phyloP scores from a whole-genome alignment of 2,113 vertebrate species.

The Sinocyclocheilus anshuiensis region DNA sequence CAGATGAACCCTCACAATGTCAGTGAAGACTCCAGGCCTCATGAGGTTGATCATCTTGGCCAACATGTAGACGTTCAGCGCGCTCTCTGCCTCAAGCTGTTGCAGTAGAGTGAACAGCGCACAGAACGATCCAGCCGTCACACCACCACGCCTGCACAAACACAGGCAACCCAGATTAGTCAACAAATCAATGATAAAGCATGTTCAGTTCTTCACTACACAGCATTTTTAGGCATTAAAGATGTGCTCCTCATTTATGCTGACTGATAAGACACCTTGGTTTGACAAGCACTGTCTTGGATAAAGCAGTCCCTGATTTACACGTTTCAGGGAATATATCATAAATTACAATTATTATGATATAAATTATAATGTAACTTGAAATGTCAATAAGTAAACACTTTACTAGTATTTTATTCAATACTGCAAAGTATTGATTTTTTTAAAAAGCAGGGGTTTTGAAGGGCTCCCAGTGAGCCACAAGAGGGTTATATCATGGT shows the following conservation, averaged over 20 bases:
- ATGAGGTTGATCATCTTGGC: slow-evolving; percentile 92
- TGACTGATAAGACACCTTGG: not conserved
- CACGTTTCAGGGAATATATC: too few relatives aligned
- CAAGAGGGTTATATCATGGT: too few relatives aligned
- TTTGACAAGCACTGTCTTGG: not conserved
- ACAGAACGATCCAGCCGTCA: slow-evolving; percentile 92
- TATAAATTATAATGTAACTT: too few relatives aligned
- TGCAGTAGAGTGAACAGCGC: slow-evolving; percentile 83
- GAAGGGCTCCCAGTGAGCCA: too few relatives aligned
- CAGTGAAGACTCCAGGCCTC: slow-evolving; percentile 90
- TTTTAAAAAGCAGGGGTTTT: too few relatives aligned
- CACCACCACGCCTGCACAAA: slow-evolving; percentile 83
- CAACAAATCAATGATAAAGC: not conserved
- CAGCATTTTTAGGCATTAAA: not conserved
- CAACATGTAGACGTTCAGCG: slow-evolving; percentile 89
- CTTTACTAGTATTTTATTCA: too few relatives aligned
- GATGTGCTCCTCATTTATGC: not conserved
- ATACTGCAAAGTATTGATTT: too few relatives aligned
- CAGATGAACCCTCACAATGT: slow-evolving; percentile 79
- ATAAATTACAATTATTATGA: too few relatives aligned
- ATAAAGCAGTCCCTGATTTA: not conserved
- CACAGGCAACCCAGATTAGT: not conserved
- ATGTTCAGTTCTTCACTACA: not conserved
- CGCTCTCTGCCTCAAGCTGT: slow-evolving; percentile 87
- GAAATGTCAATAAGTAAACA: too few relatives aligned